Evolutionary conservation across 2,797 vertebrate genomes (phyloP), one percentile per base, ranked within the genome.

Genomic region (Bryconaethiops microstoma): DNA sequence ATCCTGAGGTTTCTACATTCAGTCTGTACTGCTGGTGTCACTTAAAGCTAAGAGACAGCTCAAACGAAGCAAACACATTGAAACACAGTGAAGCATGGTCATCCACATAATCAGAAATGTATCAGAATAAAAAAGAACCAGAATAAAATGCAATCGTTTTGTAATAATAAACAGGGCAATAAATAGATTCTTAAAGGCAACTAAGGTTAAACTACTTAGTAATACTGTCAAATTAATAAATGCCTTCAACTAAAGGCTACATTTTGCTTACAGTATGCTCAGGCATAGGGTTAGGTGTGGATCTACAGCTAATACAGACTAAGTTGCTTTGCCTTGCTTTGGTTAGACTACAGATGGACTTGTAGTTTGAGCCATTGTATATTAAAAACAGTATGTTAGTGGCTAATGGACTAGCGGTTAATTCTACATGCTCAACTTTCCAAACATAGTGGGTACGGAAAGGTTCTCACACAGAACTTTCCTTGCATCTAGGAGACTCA

Each of bases 1-100:
- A 82, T 89, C 82, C 71, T 71, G 80, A 92, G 93, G 92, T 92
- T 91, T 90, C 91, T 92, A 91, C 86, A 87, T 79, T 84, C 80
- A 86, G 63, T 88, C 78, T 76, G 72, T 84, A 35, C 79, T 80
- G 60, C 80, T 84, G 83, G 78, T 84, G 85, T 87, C 45, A 52
- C 63, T 89, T 93, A 93, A 92, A 94, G 92, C 93, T 91, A 86
- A 82, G 23, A 78, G 76, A 77, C 74, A 71, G 85, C 82, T 71
- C 64, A 77, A 88, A 90, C 83, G 86, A 84, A 88, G 85, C 86
- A 75, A 85, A 85, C 40, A 55, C 70, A 71, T n/a, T 60, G 83
- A 78, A 59, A 85, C 80, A 74, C 83, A 84, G 81, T 83, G 89
- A 91, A 91, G 88, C 85, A 17, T 77, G 52, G 84, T 89, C 82